A percentile compares a stretch with the other conserved stretches of the same genome.
Conservation (phyloP, 2,888 invertebrate genomes). For the Ernsta delagoae region DNA sequence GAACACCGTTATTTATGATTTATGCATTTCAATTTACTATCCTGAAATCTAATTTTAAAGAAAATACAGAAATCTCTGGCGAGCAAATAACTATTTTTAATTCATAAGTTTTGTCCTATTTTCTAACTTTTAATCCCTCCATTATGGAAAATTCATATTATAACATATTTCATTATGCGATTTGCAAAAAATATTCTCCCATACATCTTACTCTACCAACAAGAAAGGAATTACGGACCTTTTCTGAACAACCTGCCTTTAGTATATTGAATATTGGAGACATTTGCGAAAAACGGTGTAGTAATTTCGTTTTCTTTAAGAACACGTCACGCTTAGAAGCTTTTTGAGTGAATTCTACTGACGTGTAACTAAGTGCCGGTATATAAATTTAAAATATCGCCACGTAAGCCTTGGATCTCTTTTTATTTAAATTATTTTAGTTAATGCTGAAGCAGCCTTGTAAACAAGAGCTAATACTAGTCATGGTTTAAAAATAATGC, state of each 20-base stretch:
- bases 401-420: conserved; percentile 4
- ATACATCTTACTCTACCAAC: conserved; percentile 47
- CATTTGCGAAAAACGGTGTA: conserved; percentile 43
- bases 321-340: conserved; percentile 28
- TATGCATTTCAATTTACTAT: too few species aligned
- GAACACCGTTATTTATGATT: too few species aligned
- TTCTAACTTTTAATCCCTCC: not conserved
- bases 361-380: conserved; percentile 32
- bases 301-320: conserved; percentile 41
- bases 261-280: conserved; percentile 59
- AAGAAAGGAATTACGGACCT: conserved; percentile 49
- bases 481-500: too few species aligned
- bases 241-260: conserved; percentile 64
- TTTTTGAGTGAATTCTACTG: conserved; percentile 26
- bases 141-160: not conserved
- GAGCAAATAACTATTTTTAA: too few species aligned
- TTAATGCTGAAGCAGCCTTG: too few species aligned
- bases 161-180: not conserved
- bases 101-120: not conserved
- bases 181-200: not conserved
- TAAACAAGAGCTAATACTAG: too few species aligned
- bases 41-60: too few species aligned
- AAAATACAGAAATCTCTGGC: too few species aligned
- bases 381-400: conserved; percentile 20
- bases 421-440: not conserved